Evolutionary conservation across 2,888 invertebrate species (phyloP), one percentile per base, ranked within the genome.

Genomic region (Lepas anatifera): DNA sequence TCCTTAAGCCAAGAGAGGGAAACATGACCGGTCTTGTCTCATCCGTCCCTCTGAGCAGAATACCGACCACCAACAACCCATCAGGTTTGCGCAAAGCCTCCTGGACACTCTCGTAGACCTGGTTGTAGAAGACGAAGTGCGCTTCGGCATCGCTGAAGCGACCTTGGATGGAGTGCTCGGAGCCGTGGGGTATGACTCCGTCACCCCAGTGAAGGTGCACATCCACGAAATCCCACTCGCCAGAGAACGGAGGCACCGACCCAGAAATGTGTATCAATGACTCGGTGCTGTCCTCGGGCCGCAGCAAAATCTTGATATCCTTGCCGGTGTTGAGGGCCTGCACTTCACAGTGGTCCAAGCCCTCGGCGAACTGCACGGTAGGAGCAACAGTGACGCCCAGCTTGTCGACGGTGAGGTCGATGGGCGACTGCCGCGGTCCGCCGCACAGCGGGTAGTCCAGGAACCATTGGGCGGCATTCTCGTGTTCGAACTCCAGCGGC

Each of bases 191-290:
- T 13, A 1, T 10, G 22, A 1, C 3, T 7, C 4, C 25, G 37
- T 32, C 52, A n/a, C n/a, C 58, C 69, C 32, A 52, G 69, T 50
- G 69, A 35, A 48, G 52, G 58, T 39, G 50, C 69, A 52, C 41
- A 32, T 52, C 52, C 4, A 11, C 43, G 52, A 68, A 50, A 13
- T 11, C 16, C 35, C 52, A 50, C 52, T 27, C 22, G n/a, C 39
- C 69, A 11, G 35, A 7, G 22, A 32, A 7, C 32, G 18, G 22
- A 1, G 2, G 1, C 22, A 8, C 10, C 32, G 4, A 58, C 25
- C 32, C 32, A 22, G 25, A 2, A 22, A 58, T 32, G 1, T 35
- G 18, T 8, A 58, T 1, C 35, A 58, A 35, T 35, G 58, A 8
- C 35, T 35, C 22, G 22, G 25, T 11, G 3, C 22, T 25, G 58